phyloP scores from a whole-genome alignment of 1,140 invertebrate genomes.

The Formica selysi region DNA sequence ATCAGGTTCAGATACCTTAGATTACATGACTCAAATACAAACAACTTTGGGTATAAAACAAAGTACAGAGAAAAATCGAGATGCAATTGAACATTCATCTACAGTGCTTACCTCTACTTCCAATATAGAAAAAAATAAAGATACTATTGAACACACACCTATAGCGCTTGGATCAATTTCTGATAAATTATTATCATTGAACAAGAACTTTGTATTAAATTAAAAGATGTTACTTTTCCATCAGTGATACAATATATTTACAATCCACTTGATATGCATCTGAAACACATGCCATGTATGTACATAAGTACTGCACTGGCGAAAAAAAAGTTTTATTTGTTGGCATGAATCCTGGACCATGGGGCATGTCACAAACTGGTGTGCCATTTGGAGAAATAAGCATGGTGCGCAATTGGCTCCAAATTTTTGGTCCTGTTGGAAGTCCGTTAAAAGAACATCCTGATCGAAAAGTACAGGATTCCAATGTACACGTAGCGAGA shows the following conservation, averaged over 20 bases:
- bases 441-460: constrained; percentile 91
- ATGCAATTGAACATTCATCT: not conserved
- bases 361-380: constrained; percentile 97
- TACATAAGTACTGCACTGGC: constrained; percentile 89
- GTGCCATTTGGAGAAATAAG: constrained; percentile 96
- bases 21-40: constrained; percentile 15
- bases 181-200: constrained; percentile 82
- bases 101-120: constrained; percentile 63
- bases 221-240: constrained; percentile 84
- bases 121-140: constrained; percentile 56
- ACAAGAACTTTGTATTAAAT: constrained; percentile 76
- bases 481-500: constrained; percentile 91
- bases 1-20: not conserved
- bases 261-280: constrained; percentile 95
- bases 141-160: not conserved
- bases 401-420: constrained; percentile 92
- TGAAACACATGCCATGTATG: constrained; percentile 90
- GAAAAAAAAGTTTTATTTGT: constrained; percentile 93
- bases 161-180: constrained; percentile 64
- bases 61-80: not conserved
- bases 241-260: constrained; percentile 90
- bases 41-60: not conserved
- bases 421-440: constrained; percentile 90
- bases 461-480: constrained; percentile 92
- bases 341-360: constrained; percentile 98